These are phyloP conservation scores for Drosophila teissieri DNA, from an alignment of 1,140 invertebrate genomes.

Conservation along the genomic window DNA sequence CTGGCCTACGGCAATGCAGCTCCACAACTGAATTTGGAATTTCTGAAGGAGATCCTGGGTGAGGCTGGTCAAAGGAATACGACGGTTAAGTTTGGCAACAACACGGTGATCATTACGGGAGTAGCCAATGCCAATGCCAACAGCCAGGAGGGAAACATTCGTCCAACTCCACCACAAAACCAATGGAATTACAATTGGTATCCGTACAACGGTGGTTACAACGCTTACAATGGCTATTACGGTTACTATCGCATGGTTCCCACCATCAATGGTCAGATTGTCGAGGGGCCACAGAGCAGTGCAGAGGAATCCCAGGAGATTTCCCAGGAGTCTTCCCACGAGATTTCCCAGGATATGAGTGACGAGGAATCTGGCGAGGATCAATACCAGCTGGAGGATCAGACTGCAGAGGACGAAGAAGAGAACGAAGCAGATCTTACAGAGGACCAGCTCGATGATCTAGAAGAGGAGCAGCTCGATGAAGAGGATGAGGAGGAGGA, in stretches of 20 bases:
- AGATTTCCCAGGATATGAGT: constrained; percentile 5
- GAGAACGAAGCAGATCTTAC: not conserved
- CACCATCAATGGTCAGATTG: constrained; percentile 6
- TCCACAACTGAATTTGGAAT: constrained; percentile 27
- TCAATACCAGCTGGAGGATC: not conserved
- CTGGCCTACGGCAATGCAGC: constrained; percentile 35
- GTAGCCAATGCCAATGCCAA: constrained; percentile 21
- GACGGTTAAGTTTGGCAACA: constrained; percentile 39
- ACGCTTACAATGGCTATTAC: constrained; percentile 2
- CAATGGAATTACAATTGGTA: constrained; percentile 2
- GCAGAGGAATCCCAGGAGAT: constrained; percentile 7
- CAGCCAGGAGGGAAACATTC: constrained; percentile 12
- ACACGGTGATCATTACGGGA: constrained; percentile 42
- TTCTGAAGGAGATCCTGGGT: constrained; percentile 15
- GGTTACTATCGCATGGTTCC: constrained; percentile 13
- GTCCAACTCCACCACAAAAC: not conserved
- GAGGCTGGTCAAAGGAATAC: constrained; percentile 14
- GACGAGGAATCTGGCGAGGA: constrained; percentile 23
- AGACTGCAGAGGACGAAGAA: constrained; percentile 1
- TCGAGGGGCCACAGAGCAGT: constrained; percentile 8
- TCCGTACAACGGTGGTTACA: not conserved
- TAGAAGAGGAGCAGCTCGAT: constrained; percentile 1
- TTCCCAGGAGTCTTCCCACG: constrained; percentile 2
- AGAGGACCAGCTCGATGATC: constrained; percentile 10
- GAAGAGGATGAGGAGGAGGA: not conserved